Percentiles rank a stretch among this genome's conserved stretches.
Conservation (phyloP, 2,113 vertebrate species). For the Silurus asotus region DNA sequence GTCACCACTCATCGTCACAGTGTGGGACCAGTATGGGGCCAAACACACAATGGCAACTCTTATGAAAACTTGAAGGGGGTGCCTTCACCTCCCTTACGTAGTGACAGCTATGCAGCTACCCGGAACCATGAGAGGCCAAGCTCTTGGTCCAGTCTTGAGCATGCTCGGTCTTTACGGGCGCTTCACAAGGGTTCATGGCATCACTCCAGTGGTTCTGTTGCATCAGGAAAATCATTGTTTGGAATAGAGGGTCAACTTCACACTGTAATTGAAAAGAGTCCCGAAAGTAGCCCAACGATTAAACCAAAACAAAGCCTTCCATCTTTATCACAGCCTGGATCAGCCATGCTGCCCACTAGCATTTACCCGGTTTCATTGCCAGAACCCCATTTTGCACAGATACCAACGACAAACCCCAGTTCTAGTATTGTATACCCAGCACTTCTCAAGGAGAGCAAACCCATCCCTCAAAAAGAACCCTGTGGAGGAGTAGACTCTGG, state of each 20-base stretch:
- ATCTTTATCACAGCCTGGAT: constrained; percentile 74
- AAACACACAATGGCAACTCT: constrained; percentile 64
- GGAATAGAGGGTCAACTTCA: constrained; percentile 85
- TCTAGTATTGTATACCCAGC: constrained; percentile 75
- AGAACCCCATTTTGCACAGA: constrained; percentile 86
- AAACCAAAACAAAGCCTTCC: constrained; percentile 80
- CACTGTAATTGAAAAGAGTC: constrained; percentile 90
- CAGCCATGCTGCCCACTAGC: constrained; percentile 79
- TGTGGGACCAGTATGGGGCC: constrained; percentile 70
- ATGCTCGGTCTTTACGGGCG: constrained; percentile 72
- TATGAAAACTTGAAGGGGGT: constrained; percentile 75
- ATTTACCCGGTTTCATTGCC: constrained; percentile 82
- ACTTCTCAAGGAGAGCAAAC: constrained; percentile 82
- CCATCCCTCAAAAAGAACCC: constrained; percentile 45
- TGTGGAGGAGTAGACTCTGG: constrained; percentile 42
- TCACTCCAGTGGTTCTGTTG: constrained; percentile 66
- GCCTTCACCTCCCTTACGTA: constrained; percentile 84
- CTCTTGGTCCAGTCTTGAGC: constrained; percentile 83
- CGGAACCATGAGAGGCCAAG: constrained; percentile 84
- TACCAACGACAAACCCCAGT: constrained; percentile 69
- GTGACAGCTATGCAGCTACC: constrained; percentile 87
- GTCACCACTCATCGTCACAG: constrained; percentile 67
- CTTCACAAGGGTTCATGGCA: constrained; percentile 77
- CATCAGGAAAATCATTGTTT: constrained; percentile 71
- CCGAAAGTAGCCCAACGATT: constrained; percentile 86